A percentile compares a stretch with the other conserved stretches of the same genome.
These are phyloP conservation scores for Archocentrus centrarchus DNA, from an alignment of 2,113 vertebrate genomes.

Conservation along the genomic window DNA sequence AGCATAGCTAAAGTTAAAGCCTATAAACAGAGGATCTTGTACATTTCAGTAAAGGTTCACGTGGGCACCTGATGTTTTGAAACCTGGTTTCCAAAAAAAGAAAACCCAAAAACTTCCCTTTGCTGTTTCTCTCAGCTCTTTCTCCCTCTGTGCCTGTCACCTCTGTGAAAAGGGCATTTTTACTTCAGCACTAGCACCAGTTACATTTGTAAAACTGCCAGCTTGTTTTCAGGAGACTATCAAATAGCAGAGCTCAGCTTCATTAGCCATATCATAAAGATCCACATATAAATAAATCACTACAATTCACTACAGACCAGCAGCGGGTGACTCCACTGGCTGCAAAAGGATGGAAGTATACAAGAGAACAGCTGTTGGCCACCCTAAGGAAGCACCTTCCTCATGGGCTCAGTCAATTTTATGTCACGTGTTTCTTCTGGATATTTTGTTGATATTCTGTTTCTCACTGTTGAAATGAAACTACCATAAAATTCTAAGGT, in stretches of 20 bases:
- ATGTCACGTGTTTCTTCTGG: no score
- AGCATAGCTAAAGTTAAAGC: no score
- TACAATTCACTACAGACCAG: background rate
- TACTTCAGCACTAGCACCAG: background rate
- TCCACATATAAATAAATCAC: background rate
- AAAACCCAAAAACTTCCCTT: background rate
- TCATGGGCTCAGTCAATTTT: background rate
- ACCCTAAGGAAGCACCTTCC: background rate
- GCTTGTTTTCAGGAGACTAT: background rate
- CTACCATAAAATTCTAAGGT: no score
- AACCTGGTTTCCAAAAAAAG: background rate
- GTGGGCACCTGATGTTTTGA: background rate
- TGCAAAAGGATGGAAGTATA: background rate
- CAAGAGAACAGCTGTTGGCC: background rate
- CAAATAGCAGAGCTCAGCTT: background rate
- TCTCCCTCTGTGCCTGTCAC: background rate
- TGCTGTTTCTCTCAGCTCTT: background rate
- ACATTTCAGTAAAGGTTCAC: background rate
- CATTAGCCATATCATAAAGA: background rate
- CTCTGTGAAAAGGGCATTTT: background rate
- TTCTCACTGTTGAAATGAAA: no score
- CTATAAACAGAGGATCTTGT: no score
- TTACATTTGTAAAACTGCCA: background rate
- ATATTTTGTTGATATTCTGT: no score
- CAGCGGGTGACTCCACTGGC: no score